phyloP scores from a whole-genome alignment of 2,888 invertebrate genomes.

The Galerucella nymphaeae region DNA sequence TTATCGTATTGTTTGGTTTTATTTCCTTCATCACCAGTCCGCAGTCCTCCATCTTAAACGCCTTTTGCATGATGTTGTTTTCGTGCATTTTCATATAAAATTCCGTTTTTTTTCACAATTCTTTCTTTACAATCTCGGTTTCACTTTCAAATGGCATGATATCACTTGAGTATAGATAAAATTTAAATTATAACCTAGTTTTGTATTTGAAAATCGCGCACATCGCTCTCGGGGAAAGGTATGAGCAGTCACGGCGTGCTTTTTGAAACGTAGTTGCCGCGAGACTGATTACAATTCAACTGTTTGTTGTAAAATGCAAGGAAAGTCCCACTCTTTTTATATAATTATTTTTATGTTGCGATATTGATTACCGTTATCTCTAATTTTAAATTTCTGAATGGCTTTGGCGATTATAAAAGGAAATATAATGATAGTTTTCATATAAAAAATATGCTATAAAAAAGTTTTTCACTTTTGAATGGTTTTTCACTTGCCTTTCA shows the following conservation, averaged over 20 bases:
- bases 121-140: slow-evolving; percentile 29
- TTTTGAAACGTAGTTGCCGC: slow-evolving; percentile 39
- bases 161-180: slow-evolving; percentile 26
- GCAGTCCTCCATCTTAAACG: slow-evolving; percentile 40
- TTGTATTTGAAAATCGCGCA: slow-evolving; percentile 33
- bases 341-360: slow-evolving; percentile 25
- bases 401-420: background rate
- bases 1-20: slow-evolving; percentile 35
- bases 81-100: slow-evolving; percentile 14
- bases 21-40: slow-evolving; percentile 43
- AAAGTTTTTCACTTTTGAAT: no score
- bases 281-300: slow-evolving; percentile 43
- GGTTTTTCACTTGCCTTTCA: no score
- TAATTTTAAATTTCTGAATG: slow-evolving; percentile 18
- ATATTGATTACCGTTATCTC: slow-evolving; percentile 33
- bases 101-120: slow-evolving; percentile 3
- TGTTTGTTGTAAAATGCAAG: slow-evolving; percentile 45
- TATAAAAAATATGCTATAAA: background rate
- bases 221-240: slow-evolving; percentile 34
- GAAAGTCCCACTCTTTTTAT: slow-evolving; percentile 47
- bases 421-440: background rate
- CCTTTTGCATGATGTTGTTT: slow-evolving; percentile 31
- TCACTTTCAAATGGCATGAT: slow-evolving; percentile 27
- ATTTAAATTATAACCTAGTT: slow-evolving; percentile 36
- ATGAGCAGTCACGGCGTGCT: slow-evolving; percentile 23